Conservation (phyloP, 2,888 invertebrate species). For the Calameuta filiformis region DNA sequence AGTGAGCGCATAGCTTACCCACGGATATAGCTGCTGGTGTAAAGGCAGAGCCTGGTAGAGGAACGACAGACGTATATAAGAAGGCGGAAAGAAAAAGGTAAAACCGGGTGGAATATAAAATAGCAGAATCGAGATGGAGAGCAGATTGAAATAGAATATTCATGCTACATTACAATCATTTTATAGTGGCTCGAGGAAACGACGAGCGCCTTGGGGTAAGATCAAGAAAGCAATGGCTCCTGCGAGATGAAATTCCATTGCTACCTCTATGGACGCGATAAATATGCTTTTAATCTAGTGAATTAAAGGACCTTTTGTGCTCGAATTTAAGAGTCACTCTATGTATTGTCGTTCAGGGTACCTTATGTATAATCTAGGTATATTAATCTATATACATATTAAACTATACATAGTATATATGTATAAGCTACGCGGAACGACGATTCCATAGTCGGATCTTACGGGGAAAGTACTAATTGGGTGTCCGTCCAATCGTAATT, state of each 20-base stretch:
- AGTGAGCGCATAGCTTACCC: not conserved
- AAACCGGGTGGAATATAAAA: not conserved
- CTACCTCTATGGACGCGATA: not conserved
- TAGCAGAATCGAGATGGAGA: not conserved
- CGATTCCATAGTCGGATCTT: not conserved
- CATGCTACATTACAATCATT: constrained; percentile 15
- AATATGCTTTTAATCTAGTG: constrained; percentile 2
- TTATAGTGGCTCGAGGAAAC: constrained; percentile 1
- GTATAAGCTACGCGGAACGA: not conserved
- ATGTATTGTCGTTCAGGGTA: not conserved
- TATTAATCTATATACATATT: too few relatives aligned
- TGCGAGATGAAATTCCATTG: not conserved
- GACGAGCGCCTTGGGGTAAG: not conserved
- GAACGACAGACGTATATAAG: too few relatives aligned
- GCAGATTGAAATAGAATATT: constrained; percentile 18
- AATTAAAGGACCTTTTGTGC: not conserved
- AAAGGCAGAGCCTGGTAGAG: not conserved
- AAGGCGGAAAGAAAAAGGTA: not conserved
- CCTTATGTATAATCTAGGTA: not conserved
- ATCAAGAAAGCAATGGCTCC: constrained; percentile 5
- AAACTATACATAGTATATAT: not conserved
- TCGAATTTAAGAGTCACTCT: constrained; percentile 1
- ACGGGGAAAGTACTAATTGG: not conserved
- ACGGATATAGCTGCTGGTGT: not conserved
- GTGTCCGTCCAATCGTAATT: not conserved